Conservation (phyloP, 2,797 vertebrate genomes). For the Tinamus major region DNA sequence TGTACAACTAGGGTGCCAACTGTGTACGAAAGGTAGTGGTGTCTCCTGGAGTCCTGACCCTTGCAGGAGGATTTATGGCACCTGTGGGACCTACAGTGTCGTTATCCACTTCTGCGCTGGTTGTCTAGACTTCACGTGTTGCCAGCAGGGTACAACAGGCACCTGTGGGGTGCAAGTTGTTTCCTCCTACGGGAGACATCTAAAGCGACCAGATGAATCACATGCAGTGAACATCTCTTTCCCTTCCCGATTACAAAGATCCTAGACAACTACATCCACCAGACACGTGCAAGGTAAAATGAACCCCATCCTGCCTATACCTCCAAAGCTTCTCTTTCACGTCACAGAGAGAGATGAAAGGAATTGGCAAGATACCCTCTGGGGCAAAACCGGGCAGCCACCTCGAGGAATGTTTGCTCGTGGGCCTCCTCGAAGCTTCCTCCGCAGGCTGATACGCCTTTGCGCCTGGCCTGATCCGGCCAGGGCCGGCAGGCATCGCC, state of each 20-base stretch:
- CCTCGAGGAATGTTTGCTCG: background rate
- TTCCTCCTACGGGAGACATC: conserved; percentile 31
- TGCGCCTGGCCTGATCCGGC: background rate
- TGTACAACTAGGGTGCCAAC: too few species aligned
- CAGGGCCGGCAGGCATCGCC: background rate
- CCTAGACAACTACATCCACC: conserved; percentile 22
- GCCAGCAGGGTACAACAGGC: conserved; percentile 27
- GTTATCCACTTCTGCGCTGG: conserved; percentile 21
- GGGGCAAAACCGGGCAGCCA: conserved; percentile 4
- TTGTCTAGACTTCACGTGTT: conserved; percentile 48
- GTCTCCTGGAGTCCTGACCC: background rate
- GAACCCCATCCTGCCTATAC: background rate
- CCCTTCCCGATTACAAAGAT: background rate
- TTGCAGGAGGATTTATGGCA: background rate
- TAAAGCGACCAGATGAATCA: conserved; percentile 55
- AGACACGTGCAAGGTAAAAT: background rate
- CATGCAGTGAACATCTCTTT: conserved; percentile 22
- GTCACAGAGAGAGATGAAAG: background rate
- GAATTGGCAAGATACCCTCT: background rate
- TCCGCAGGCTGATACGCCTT: background rate
- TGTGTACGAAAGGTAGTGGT: too few species aligned
- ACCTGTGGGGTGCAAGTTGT: background rate
- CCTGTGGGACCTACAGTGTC: background rate
- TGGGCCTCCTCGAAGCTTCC: background rate
- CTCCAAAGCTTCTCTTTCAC: background rate